These are phyloP conservation scores for Asbolus verrucosus DNA, from an alignment of 1,140 invertebrate genomes.

Conservation along the genomic window DNA sequence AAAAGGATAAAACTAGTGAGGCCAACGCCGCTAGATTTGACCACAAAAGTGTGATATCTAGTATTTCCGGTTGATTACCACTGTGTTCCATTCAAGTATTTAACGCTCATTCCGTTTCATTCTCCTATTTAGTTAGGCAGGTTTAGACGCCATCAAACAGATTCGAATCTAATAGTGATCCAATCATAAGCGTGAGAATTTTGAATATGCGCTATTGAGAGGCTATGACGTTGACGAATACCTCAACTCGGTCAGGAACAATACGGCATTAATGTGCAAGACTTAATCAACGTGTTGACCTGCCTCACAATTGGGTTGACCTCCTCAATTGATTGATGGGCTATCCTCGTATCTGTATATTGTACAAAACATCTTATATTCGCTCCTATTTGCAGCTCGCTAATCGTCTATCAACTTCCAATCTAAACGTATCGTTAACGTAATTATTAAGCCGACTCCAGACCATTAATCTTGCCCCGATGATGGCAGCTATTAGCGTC, in stretches of 20 bases:
- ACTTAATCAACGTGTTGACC: slow-evolving; percentile 52
- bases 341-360: slow-evolving; percentile 18
- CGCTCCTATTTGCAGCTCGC: slow-evolving; percentile 41
- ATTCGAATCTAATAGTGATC: neutral
- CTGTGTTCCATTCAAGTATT: slow-evolving; percentile 43
- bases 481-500: slow-evolving; percentile 43
- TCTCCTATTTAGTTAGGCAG: too few species aligned
- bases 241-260: slow-evolving; percentile 23
- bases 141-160: neutral
- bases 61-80: slow-evolving; percentile 22
- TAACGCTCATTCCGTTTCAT: too few species aligned
- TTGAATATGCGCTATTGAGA: slow-evolving; percentile 40
- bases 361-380: slow-evolving; percentile 21
- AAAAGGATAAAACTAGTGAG: slow-evolving; percentile 68
- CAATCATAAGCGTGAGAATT: slow-evolving; percentile 32
- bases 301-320: slow-evolving; percentile 47
- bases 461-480: slow-evolving; percentile 39
- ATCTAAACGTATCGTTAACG: slow-evolving; percentile 45
- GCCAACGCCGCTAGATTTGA: slow-evolving; percentile 77
- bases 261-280: slow-evolving; percentile 44
- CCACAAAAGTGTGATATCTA: slow-evolving; percentile 67
- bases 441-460: slow-evolving; percentile 45
- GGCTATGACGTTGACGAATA: slow-evolving; percentile 25
- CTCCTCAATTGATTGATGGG: slow-evolving; percentile 44
- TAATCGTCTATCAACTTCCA: slow-evolving; percentile 46